Base-by-base conservation (phyloP, 1,140 invertebrate genomes). In the Bombus confusus region DNA sequence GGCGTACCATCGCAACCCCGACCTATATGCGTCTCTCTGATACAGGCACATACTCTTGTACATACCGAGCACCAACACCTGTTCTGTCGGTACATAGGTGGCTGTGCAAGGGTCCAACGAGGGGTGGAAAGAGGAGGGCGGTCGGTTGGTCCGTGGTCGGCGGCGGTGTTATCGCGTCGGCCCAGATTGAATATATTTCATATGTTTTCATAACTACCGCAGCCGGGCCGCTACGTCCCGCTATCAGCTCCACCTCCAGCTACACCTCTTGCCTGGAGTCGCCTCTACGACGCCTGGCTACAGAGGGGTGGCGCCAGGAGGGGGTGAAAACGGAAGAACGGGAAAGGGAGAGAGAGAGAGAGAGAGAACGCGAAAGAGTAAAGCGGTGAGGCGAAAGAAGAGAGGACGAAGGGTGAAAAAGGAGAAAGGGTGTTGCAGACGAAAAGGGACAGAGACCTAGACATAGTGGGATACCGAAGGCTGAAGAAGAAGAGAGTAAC, bases 141-240 rank as follows among this genome's bases (percentile, higher is more conserved):
- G 66, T 74, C 37, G 80, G 88, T 87, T 75, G 88, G 88, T 90
- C 89, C 81, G 90, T 85, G 89, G 89, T 90, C 87, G 90, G 87
- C 78, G 69, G 85, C 88, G 92, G 92, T 93, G 94, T 95, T 95
- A 95, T 94, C 94, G 92, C 91, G 85, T 85, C 92, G 88, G 91
- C 91, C 92, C 93, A 95, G 94, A 95, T 95, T 95, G 94, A 95
- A 95, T 95, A 95, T 95, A 95, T 95, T 95, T 95, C 94, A 95
- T 95, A 95, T 95, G 94, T 95, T 95, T 95, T 94, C 94, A 95
- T 95, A 95, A 95, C 95, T 95, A 94, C 91, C 93, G 91, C 86
- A 72, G 71, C 82, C 73, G 78, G 79, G 81, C 79, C 69, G 91
- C 88, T 89, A 75, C 90, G 91, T 90, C 83, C 89, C 90, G 88